Evolutionary conservation across 2,888 invertebrate species (phyloP).

Genomic region (Lithosia quadra): DNA sequence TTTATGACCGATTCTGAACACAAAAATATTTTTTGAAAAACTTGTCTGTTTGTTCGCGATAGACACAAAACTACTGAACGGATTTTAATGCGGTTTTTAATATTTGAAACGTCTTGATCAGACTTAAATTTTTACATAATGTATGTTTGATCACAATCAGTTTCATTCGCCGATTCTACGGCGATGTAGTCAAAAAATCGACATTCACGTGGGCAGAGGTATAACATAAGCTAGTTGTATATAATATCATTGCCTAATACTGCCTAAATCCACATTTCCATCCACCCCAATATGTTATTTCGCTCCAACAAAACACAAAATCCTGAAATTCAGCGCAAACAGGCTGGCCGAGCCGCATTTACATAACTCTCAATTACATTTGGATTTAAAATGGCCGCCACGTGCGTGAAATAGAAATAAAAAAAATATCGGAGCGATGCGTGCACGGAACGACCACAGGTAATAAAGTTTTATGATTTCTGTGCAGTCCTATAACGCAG

Average conservation of each 20-base stretch:
- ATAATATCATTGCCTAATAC: conserved; percentile 13
- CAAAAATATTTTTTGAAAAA: too few relatives aligned
- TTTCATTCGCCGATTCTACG: too few relatives aligned
- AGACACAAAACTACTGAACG: too few relatives aligned
- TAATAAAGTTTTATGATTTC: conserved; percentile 57
- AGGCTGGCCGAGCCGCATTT: conserved; percentile 59
- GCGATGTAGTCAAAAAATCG: too few relatives aligned
- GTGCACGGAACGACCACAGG: conserved; percentile 54
- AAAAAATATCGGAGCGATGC: conserved; percentile 57
- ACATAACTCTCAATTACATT: conserved; percentile 72
- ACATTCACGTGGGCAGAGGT: too few relatives aligned
- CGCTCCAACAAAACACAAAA: conserved; percentile 45
- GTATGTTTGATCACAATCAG: too few relatives aligned
- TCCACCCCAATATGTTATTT: conserved; percentile 36
- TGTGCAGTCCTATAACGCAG: conserved; percentile 52
- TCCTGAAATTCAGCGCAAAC: conserved; percentile 50
- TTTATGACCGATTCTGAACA: too few relatives aligned
- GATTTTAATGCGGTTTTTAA: too few relatives aligned
- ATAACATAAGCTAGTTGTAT: not conserved
- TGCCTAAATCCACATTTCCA: conserved; percentile 30
- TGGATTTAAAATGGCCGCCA: conserved; percentile 69
- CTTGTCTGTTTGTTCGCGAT: too few relatives aligned
- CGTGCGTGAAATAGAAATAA: conserved; percentile 68
- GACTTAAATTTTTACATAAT: too few relatives aligned
- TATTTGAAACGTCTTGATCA: too few relatives aligned